These are phyloP conservation scores for Chironomus riparius DNA, from an alignment of 2,888 invertebrate genomes.

Conservation along the genomic window DNA sequence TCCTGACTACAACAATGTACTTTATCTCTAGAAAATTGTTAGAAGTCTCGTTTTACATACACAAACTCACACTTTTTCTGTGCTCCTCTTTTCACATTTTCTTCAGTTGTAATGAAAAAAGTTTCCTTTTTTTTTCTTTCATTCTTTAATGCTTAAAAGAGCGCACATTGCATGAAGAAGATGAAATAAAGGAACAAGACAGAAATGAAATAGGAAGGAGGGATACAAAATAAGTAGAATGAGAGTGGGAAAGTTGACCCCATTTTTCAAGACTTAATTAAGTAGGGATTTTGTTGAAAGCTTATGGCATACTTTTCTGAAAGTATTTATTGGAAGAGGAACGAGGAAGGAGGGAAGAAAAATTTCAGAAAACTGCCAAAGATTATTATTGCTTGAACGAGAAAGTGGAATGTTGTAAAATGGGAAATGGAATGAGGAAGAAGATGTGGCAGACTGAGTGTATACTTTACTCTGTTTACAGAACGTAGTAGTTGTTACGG, in stretches of 20 bases:
- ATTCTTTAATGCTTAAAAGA: no score
- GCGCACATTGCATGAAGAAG: no score
- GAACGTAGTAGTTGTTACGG: no score
- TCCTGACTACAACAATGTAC: no score
- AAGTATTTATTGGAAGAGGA: constrained; percentile 6
- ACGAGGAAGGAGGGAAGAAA: not conserved
- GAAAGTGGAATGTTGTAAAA: not conserved
- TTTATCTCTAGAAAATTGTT: no score
- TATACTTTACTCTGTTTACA: not conserved
- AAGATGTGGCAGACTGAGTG: not conserved
- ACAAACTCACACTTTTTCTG: not conserved
- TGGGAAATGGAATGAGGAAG: not conserved
- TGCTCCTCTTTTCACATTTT: not conserved
- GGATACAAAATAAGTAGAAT: not conserved
- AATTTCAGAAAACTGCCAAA: not conserved
- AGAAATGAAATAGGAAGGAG: no score
- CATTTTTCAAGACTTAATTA: constrained; percentile 21
- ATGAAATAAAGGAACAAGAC: not conserved
- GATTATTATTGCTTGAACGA: not conserved
- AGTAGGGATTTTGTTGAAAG: constrained; percentile 21
- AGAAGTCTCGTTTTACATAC: no score
- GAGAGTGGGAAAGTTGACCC: constrained; percentile 5
- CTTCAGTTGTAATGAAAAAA: not conserved
- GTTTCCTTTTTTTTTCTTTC: not conserved
- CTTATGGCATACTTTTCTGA: not conserved